These are phyloP conservation scores for Platycercus adscitus DNA, from an alignment of 2,113 vertebrate species.

Conservation along the genomic window DNA sequence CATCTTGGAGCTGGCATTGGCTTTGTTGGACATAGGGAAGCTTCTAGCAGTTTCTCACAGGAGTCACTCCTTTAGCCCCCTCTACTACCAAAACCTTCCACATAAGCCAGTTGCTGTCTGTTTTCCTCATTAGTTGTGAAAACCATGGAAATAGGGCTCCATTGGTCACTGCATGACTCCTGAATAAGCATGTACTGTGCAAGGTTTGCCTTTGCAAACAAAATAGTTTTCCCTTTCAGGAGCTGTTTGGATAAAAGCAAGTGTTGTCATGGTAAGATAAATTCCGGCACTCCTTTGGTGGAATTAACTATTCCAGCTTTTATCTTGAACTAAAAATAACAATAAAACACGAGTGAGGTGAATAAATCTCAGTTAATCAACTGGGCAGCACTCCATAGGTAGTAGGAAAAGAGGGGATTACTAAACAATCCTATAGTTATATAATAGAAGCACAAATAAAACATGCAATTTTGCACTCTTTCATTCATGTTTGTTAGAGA, in stretches of 20 bases:
- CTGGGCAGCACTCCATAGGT: background rate
- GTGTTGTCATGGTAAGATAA: constrained; percentile 3
- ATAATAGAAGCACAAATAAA: background rate
- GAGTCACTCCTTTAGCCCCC: background rate
- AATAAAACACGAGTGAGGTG: background rate
- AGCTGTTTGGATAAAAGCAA: background rate
- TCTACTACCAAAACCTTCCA: background rate
- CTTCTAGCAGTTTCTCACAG: background rate
- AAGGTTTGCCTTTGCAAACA: background rate
- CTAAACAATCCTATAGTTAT: background rate
- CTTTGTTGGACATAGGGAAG: background rate
- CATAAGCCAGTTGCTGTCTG: background rate
- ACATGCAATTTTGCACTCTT: background rate
- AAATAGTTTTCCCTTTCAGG: background rate
- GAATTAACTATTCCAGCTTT: constrained; percentile 1
- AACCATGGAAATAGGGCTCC: background rate
- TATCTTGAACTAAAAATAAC: background rate
- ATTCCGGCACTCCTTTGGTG: background rate
- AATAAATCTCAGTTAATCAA: background rate
- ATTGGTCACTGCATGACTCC: background rate
- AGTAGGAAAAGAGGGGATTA: background rate
- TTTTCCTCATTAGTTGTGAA: background rate
- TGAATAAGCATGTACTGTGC: background rate
- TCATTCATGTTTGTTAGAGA: background rate
- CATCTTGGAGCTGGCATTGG: background rate